phyloP scores from a whole-genome alignment of 1,140 invertebrate genomes.

The Conus betulinus region DNA sequence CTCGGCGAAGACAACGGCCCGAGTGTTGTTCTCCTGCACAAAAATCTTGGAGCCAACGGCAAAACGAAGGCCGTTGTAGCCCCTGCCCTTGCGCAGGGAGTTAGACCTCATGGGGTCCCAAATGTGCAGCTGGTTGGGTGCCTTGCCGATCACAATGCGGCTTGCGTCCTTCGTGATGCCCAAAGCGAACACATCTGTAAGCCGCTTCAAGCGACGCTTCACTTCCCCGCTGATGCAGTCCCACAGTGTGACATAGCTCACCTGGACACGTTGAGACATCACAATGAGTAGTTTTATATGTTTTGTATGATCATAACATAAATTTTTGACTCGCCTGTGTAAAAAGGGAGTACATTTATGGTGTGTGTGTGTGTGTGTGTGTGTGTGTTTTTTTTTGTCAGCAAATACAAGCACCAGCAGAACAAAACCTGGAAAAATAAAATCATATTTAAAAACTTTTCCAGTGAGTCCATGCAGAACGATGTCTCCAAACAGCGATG shows the following conservation, averaged over 20 bases:
- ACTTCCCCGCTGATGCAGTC: slow-evolving; percentile 66
- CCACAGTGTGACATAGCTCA: slow-evolving; percentile 74
- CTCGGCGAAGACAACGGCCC: slow-evolving; percentile 70
- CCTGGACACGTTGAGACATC: no score
- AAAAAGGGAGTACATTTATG: no score
- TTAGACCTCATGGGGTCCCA: slow-evolving; percentile 67
- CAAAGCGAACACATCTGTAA: slow-evolving; percentile 69
- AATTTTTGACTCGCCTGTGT: no score
- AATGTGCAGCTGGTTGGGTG: slow-evolving; percentile 68
- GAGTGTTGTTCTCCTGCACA: slow-evolving; percentile 58
- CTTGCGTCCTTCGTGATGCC: slow-evolving; percentile 69
- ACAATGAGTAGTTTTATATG: no score
- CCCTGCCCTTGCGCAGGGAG: slow-evolving; percentile 57
- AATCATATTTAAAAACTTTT: no score
- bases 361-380: no score
- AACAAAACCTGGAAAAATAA: no score
- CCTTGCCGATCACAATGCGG: slow-evolving; percentile 69
- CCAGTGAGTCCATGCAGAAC: no score
- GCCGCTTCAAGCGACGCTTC: slow-evolving; percentile 69
- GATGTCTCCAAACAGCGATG: no score
- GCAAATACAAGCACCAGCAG: no score
- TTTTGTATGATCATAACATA: no score
- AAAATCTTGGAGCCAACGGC: slow-evolving; percentile 67
- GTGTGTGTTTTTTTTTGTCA: no score
- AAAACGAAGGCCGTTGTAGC: slow-evolving; percentile 63